Evolutionary conservation across 2,113 vertebrate genomes (phyloP).

Genomic region (Nycticebus coucang): DNA sequence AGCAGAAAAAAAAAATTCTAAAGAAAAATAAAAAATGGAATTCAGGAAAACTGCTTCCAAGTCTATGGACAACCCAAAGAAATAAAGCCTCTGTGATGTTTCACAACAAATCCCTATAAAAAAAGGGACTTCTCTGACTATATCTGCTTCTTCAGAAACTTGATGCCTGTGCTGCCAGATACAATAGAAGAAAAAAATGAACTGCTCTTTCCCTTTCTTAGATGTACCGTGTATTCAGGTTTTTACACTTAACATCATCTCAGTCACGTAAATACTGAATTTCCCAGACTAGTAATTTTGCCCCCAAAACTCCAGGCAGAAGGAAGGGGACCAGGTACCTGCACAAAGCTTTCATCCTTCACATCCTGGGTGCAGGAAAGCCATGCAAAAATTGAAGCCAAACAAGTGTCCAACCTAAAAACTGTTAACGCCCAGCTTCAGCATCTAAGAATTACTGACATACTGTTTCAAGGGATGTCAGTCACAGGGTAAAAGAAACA

Average conservation of each 20-base stretch:
- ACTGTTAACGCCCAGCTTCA: background rate
- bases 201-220: background rate
- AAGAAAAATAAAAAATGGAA: background rate
- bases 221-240: background rate
- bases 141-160: background rate
- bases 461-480: background rate
- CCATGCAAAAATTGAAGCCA: background rate
- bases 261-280: background rate
- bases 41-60: conserved; percentile 1
- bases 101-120: background rate
- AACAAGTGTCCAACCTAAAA: background rate
- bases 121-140: background rate
- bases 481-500: background rate
- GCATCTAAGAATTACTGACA: background rate
- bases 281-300: no score
- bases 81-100: background rate
- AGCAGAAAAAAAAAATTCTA: background rate
- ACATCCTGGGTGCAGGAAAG: background rate
- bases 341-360: background rate
- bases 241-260: background rate
- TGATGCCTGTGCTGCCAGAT: background rate
- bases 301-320: background rate
- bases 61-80: background rate
- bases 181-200: background rate
- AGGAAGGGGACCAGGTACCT: background rate